Conservation (phyloP, 2,113 vertebrate genomes). For the Trematomus loennbergii region DNA sequence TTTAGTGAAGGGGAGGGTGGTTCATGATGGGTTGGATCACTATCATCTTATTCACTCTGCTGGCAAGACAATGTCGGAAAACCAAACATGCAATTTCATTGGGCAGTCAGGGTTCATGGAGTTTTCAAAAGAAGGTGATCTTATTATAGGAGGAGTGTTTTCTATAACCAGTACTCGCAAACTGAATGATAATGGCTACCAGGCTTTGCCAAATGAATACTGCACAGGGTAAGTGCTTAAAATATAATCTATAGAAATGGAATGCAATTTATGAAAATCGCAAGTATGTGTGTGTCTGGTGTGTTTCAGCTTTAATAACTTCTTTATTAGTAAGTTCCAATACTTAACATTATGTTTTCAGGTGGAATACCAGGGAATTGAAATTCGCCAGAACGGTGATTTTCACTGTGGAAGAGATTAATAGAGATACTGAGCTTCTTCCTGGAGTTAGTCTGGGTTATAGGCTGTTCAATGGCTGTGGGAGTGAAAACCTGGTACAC, state of each 20-base stretch:
- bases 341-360: constrained; percentile 35
- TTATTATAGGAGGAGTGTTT: constrained; percentile 74
- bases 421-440: constrained; percentile 62
- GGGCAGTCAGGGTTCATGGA: constrained; percentile 67
- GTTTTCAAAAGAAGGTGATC: constrained; percentile 73
- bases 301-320: background rate
- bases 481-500: constrained; percentile 63
- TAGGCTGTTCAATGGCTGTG: constrained; percentile 69
- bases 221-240: constrained; percentile 56
- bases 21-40: no score
- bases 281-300: background rate
- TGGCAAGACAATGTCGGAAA: no score
- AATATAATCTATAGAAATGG: background rate
- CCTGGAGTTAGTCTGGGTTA: constrained; percentile 74
- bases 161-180: constrained; percentile 49
- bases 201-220: constrained; percentile 40
- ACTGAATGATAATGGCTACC: constrained; percentile 40
- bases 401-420: constrained; percentile 77
- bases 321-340: background rate
- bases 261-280: background rate
- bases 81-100: constrained; percentile 67
- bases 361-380: constrained; percentile 71
- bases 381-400: constrained; percentile 73
- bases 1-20: no score
- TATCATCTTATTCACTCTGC: no score